phyloP scores from a whole-genome alignment of 1,140 invertebrate species.

The Calycopis cecrops region DNA sequence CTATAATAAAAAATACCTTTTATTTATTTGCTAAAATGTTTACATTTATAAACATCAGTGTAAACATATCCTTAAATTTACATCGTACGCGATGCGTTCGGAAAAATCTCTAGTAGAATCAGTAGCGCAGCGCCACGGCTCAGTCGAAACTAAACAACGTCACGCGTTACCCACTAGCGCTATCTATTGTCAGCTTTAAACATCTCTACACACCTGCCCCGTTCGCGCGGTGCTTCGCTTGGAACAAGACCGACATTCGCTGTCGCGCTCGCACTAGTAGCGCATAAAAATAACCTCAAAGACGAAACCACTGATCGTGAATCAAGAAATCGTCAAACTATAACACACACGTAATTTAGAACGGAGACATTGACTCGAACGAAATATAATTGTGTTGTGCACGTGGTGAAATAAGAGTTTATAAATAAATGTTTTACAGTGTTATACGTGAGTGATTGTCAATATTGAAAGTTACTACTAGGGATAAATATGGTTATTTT shows the following conservation, averaged over 20 bases:
- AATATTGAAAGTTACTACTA: constrained; percentile 62
- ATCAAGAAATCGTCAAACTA: constrained; percentile 49
- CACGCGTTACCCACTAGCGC: constrained; percentile 41
- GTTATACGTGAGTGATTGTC: constrained; percentile 47
- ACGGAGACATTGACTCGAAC: constrained; percentile 46
- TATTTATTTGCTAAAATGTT: too few species aligned
- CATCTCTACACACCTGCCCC: constrained; percentile 48
- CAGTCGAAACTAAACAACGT: constrained; percentile 60
- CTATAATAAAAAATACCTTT: constrained; percentile 7
- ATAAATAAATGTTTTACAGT: constrained; percentile 32
- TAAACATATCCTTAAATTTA: constrained; percentile 45
- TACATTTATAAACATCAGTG: constrained; percentile 15
- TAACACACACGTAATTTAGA: constrained; percentile 44
- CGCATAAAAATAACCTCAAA: constrained; percentile 71
- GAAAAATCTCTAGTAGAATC: constrained; percentile 67
- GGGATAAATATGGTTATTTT: constrained; percentile 58
- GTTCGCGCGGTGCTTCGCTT: constrained; percentile 29
- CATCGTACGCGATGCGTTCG: constrained; percentile 55
- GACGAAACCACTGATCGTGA: constrained; percentile 43
- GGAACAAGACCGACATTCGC: constrained; percentile 46
- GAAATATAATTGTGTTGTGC: constrained; percentile 33
- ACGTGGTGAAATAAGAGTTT: constrained; percentile 34
- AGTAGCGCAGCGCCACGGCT: constrained; percentile 63
- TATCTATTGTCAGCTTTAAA: constrained; percentile 46
- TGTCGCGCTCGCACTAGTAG: constrained; percentile 64